These are phyloP conservation scores for Notodonta ziczac DNA, from an alignment of 2,888 invertebrate species.

Conservation along the genomic window DNA sequence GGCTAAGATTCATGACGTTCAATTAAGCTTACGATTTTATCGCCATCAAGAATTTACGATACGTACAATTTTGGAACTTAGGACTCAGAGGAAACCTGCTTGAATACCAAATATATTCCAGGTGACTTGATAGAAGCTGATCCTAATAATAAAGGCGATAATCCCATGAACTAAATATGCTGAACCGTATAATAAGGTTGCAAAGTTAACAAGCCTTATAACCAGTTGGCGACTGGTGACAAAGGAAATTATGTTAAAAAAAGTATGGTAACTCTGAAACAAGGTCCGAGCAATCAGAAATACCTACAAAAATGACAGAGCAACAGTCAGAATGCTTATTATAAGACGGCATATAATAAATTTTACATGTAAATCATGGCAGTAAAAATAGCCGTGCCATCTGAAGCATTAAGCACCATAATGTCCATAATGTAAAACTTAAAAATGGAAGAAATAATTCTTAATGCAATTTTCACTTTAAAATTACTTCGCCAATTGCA, in stretches of 20 bases:
- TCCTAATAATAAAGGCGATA: not conserved
- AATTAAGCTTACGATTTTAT: conserved; percentile 24
- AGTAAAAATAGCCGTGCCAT: conserved; percentile 43
- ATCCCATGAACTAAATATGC: not conserved
- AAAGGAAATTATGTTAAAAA: conserved; percentile 4
- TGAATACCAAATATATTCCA: not conserved
- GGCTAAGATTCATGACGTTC: conserved; percentile 41
- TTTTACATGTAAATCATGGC: conserved; percentile 38
- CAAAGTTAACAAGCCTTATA: conserved; percentile 11
- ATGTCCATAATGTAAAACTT: conserved; percentile 26
- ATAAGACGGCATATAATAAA: conserved; percentile 36
- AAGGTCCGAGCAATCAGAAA: conserved; percentile 21
- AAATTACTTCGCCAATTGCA: conserved; percentile 59
- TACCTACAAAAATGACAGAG: conserved; percentile 29
- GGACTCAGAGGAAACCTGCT: not conserved
- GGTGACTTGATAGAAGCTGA: not conserved
- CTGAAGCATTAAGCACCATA: conserved; percentile 29
- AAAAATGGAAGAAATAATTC: conserved; percentile 47
- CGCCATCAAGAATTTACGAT: not conserved
- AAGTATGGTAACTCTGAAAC: conserved; percentile 16
- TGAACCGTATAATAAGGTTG: not conserved
- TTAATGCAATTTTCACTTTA: conserved; percentile 70
- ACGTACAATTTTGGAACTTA: not conserved
- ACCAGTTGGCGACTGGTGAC: conserved; percentile 10
- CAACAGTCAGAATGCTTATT: conserved; percentile 32